These are phyloP conservation scores for Periphyllus acericola DNA, from an alignment of 2,888 invertebrate genomes.

Conservation along the genomic window DNA sequence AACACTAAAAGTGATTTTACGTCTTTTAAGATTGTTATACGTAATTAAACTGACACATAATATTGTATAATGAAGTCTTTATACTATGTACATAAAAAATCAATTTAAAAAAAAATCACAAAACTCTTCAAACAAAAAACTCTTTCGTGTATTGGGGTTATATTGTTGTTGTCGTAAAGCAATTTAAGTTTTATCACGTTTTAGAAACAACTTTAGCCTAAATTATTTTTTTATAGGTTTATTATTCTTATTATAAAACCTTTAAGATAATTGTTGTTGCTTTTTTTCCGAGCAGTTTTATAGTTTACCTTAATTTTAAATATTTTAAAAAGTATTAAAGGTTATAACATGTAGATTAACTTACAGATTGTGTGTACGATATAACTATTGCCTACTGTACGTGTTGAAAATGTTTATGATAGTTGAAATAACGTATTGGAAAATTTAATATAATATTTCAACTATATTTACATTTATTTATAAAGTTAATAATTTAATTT, in stretches of 20 bases:
- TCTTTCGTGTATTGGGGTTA: conserved; percentile 1
- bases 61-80: conserved; percentile 32
- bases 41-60: conserved; percentile 40
- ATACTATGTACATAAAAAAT: conserved; percentile 42
- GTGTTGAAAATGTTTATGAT: too few relatives aligned
- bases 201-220: neutral
- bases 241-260: neutral
- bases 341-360: too few relatives aligned
- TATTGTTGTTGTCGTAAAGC: conserved; percentile 41
- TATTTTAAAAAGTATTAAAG: too few relatives aligned
- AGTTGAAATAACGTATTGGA: too few relatives aligned
- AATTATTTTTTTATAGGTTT: neutral
- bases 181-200: conserved; percentile 37
- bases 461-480: too few relatives aligned
- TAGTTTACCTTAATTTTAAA: too few relatives aligned
- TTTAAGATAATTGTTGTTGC: neutral
- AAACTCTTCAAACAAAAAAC: conserved; percentile 25
- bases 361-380: too few relatives aligned
- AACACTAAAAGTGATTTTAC: conserved; percentile 23
- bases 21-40: conserved; percentile 29
- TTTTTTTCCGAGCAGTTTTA: too few relatives aligned
- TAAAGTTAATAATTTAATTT: too few relatives aligned
- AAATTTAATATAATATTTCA: too few relatives aligned
- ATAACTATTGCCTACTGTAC: too few relatives aligned
- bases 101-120: conserved; percentile 20